Conservation (phyloP, 2,797 vertebrate species). For the Platyrinchus mystaceus region DNA sequence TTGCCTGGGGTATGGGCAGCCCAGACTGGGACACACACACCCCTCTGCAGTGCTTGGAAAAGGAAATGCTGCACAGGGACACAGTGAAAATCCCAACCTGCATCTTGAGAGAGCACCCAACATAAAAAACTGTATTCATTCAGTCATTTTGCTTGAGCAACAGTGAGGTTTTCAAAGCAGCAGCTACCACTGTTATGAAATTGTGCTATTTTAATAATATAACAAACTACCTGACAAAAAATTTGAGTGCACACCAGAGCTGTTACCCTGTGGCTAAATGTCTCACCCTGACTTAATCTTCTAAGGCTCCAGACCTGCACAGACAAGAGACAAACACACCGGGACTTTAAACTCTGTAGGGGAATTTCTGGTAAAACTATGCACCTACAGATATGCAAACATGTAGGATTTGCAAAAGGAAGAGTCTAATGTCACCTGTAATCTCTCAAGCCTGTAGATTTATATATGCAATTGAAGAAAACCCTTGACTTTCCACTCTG, state of each 20-base stretch:
- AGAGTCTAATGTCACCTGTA: constrained; percentile 39
- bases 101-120: neutral
- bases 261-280: constrained; percentile 32
- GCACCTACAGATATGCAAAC: constrained; percentile 34
- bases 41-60: neutral
- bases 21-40: fast-evolving
- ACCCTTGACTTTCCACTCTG: neutral
- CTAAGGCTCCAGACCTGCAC: constrained; percentile 7
- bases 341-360: constrained; percentile 10
- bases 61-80: neutral
- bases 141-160: neutral
- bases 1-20: neutral
- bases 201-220: neutral
- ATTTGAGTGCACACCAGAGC: constrained; percentile 19
- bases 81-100: neutral
- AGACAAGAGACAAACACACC: neutral
- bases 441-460: neutral
- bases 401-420: neutral
- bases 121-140: neutral
- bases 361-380: constrained; percentile 34
- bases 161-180: neutral
- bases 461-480: neutral
- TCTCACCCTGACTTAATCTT: constrained; percentile 47
- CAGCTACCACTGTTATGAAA: neutral
- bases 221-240: neutral